These are phyloP conservation scores for Alloscopus bannaensis DNA, from an alignment of 2,888 invertebrate genomes.

Conservation along the genomic window DNA sequence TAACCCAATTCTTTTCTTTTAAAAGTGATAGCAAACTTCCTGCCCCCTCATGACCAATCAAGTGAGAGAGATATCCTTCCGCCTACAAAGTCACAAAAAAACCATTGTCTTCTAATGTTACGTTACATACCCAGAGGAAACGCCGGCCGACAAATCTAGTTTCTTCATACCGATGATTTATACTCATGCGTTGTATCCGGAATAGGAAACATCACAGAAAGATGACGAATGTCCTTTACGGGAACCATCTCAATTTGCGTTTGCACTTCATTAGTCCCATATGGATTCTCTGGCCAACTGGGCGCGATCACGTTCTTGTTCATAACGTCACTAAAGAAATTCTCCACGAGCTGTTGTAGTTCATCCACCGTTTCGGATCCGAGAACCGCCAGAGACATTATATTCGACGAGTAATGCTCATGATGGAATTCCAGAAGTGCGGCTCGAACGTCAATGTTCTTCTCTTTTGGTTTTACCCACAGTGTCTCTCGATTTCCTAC, in stretches of 20 bases:
- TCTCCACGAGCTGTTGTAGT: conserved; percentile 86
- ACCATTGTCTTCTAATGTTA: neutral
- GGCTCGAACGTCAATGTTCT: conserved; percentile 89
- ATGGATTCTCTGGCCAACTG: conserved; percentile 89
- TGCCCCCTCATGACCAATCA: conserved; percentile 96
- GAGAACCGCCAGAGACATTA: conserved; percentile 89
- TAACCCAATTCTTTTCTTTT: conserved; percentile 93
- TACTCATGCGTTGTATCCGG: conserved; percentile 90
- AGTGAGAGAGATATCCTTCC: conserved; percentile 90
- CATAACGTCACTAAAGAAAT: conserved; percentile 85
- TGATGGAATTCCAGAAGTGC: conserved; percentile 93
- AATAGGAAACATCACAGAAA: conserved; percentile 92
- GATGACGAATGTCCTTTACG: conserved; percentile 90
- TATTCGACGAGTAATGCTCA: conserved; percentile 94
- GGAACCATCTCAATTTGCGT: conserved; percentile 87
- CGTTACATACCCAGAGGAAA: too few species aligned
- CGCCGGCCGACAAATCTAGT: too few species aligned
- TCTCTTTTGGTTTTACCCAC: conserved; percentile 84
- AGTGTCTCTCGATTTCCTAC: conserved; percentile 87
- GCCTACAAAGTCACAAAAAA: conserved; percentile 2
- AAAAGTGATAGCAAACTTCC: conserved; percentile 94
- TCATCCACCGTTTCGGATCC: conserved; percentile 96
- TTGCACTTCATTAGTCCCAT: conserved; percentile 83
- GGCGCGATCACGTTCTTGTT: conserved; percentile 85
- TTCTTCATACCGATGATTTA: conserved; percentile 88